Conservation (phyloP, 2,888 invertebrate species). For the Miltochrista miniata region DNA sequence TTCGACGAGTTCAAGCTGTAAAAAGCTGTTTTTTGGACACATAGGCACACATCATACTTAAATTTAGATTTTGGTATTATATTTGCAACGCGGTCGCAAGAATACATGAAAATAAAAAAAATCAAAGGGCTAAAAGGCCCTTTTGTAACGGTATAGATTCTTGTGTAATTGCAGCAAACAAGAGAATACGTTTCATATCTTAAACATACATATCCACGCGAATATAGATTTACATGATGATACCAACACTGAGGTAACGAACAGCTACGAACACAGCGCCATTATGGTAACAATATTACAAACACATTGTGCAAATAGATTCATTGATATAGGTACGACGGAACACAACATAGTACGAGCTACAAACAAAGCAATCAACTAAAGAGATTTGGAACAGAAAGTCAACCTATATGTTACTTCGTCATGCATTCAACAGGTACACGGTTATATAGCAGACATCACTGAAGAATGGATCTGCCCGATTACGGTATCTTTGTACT, state of each 20-base stretch:
- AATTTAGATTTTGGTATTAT: too few relatives aligned
- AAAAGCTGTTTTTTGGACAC: too few relatives aligned
- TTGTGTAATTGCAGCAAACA: background rate
- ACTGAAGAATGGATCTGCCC: constrained; percentile 47
- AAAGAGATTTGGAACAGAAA: constrained; percentile 35
- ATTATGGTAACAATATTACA: constrained; percentile 22
- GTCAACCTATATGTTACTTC: constrained; percentile 37
- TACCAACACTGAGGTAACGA: constrained; percentile 1
- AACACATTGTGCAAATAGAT: constrained; percentile 5
- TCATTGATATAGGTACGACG: constrained; percentile 5
- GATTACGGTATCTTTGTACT: constrained; percentile 35
- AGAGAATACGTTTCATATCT: background rate
- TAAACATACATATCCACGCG: background rate
- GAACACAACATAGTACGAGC: constrained; percentile 4
- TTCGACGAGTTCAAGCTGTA: too few relatives aligned
- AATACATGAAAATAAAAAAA: background rate
- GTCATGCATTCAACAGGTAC: constrained; percentile 75
- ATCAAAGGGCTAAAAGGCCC: constrained; percentile 11
- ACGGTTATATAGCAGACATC: constrained; percentile 54
- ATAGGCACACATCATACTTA: too few relatives aligned
- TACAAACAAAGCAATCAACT: constrained; percentile 28
- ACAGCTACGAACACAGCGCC: constrained; percentile 15
- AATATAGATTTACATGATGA: background rate
- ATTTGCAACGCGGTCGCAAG: too few relatives aligned
- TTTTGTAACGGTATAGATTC: background rate